Conservation (phyloP, 2,113 vertebrate genomes). For the Mormyrus lacerda region DNA sequence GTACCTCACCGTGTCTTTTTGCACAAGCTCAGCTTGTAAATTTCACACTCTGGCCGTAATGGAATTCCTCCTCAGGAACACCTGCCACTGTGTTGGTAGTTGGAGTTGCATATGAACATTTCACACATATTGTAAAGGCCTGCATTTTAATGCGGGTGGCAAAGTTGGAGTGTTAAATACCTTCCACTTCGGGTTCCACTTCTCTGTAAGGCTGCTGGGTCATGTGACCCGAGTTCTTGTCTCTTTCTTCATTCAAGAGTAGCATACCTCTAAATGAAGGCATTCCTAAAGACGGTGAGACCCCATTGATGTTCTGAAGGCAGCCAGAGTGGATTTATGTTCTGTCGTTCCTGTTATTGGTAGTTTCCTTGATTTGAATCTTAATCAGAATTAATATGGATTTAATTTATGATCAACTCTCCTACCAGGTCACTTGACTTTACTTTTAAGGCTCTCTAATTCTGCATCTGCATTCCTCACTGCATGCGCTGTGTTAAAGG, state of each 20-base stretch:
- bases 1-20: not conserved
- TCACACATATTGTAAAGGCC: conserved; percentile 3
- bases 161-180: not conserved
- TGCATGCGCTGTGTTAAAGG: not conserved
- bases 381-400: not conserved
- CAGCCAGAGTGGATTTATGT: not conserved
- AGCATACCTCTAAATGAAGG: not conserved
- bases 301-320: not conserved
- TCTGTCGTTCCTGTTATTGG: not conserved
- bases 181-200: not conserved
- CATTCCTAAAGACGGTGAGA: not conserved
- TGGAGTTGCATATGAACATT: not conserved
- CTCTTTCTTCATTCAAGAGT: not conserved
- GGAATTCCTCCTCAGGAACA: conserved; percentile 7
- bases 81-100: not conserved
- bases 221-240: not conserved
- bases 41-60: not conserved
- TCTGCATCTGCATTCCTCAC: not conserved
- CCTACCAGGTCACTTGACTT: not conserved
- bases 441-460: not conserved
- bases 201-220: not conserved
- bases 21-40: conserved; percentile 3
- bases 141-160: not conserved
- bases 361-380: not conserved
- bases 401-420: not conserved